phyloP scores from a whole-genome alignment of 2,113 vertebrate species.

The Calypte anna region DNA sequence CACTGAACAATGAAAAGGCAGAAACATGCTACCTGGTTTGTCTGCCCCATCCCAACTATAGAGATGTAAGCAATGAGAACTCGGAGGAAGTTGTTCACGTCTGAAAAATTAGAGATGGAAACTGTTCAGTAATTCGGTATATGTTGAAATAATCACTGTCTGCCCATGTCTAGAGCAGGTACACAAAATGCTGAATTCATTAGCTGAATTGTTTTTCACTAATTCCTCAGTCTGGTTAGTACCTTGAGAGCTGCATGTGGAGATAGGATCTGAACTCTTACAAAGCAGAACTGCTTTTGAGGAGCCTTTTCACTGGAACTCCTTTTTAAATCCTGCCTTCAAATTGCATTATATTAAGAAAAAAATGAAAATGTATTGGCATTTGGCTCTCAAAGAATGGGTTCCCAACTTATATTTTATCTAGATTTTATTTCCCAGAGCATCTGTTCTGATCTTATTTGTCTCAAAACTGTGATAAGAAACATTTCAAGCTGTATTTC shows the following conservation, averaged over 20 bases:
- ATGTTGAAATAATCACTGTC: not conserved
- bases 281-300: not conserved
- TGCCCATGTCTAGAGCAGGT: not conserved
- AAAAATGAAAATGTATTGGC: not conserved
- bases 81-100: not conserved
- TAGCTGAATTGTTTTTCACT: not conserved
- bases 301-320: not conserved
- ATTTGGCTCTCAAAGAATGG: conserved; percentile 11
- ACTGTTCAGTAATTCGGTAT: not conserved
- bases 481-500: conserved; percentile 51
- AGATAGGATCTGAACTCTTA: not conserved
- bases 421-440: conserved; percentile 43
- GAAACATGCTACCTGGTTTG: not conserved
- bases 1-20: not conserved
- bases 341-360: not conserved
- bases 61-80: not conserved
- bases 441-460: conserved; percentile 58
- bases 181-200: not conserved
- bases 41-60: not conserved
- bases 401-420: conserved; percentile 40
- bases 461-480: conserved; percentile 41
- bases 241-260: not conserved
- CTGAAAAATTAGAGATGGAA: not conserved
- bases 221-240: not conserved
- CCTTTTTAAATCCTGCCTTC: not conserved